phyloP scores from a whole-genome alignment of 2,888 invertebrate species.

The Ischnus inquisitorius region DNA sequence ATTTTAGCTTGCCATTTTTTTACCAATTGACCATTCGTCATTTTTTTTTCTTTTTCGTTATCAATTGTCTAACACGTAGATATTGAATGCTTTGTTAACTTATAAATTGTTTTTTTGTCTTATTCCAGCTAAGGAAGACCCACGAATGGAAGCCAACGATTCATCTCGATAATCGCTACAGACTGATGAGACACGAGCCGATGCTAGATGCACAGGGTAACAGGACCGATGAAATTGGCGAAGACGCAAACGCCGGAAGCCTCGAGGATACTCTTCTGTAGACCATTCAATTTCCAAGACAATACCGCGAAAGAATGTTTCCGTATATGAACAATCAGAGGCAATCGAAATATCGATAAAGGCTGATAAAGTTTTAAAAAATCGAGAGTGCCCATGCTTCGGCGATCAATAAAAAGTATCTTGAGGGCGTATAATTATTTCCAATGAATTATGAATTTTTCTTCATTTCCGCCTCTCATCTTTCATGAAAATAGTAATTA shows the following conservation, averaged over 20 bases:
- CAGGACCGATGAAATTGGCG: slow-evolving; percentile 77
- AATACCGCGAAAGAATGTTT: neutral
- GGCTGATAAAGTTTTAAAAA: neutral
- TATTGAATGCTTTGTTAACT: neutral
- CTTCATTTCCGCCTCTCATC: neutral
- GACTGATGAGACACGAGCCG: slow-evolving; percentile 80
- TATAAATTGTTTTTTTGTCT: slow-evolving; percentile 33
- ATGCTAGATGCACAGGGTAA: slow-evolving; percentile 81
- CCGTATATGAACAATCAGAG: neutral
- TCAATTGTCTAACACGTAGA: no score
- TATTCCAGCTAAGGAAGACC: slow-evolving; percentile 72
- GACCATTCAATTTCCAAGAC: neutral
- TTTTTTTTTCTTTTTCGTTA: no score
- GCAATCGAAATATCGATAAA: neutral
- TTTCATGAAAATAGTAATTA: neutral
- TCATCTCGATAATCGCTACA: slow-evolving; percentile 83
- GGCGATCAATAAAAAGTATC: slow-evolving; percentile 10
- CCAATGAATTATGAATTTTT: neutral
- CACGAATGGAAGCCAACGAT: slow-evolving; percentile 76
- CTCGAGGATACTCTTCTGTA: slow-evolving; percentile 6
- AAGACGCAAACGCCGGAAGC: slow-evolving; percentile 66
- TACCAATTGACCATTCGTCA: no score
- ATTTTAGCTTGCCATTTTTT: no score
- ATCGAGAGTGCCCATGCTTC: neutral
- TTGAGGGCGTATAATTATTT: neutral